Conservation (phyloP, 1,140 invertebrate species). For the Ladona fulva region DNA sequence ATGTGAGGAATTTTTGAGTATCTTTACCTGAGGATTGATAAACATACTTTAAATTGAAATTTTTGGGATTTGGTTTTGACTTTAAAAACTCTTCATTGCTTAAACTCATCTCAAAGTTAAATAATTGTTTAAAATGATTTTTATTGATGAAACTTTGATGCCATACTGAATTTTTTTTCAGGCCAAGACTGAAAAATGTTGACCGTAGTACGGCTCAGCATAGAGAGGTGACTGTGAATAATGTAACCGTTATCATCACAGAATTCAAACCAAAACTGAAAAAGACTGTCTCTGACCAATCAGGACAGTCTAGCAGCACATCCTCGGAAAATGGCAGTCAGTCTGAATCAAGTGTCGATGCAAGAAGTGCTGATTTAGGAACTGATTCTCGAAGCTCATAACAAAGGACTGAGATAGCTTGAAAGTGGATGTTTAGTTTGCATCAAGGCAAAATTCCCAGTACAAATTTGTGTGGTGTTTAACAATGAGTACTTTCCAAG, state of each 20-base stretch:
- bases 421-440: neutral
- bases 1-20: no score
- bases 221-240: constrained; percentile 90
- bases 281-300: constrained; percentile 35
- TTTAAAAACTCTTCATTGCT: no score
- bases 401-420: neutral
- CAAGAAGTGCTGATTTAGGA: constrained; percentile 42
- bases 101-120: no score
- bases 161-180: neutral
- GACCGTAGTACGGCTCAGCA: constrained; percentile 80
- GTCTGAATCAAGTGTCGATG: constrained; percentile 52
- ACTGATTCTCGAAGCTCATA: constrained; percentile 33
- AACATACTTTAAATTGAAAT: no score
- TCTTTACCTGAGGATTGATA: no score
- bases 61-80: no score
- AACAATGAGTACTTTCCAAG: neutral
- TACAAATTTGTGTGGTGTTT: neutral
- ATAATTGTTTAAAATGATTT: no score
- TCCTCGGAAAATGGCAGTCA: constrained; percentile 52
- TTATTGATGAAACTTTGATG: no score
- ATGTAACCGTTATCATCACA: constrained; percentile 92
- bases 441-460: neutral
- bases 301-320: constrained; percentile 44
- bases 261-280: constrained; percentile 86
- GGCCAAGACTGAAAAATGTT: constrained; percentile 77